Evolutionary conservation across 2,888 invertebrate genomes (phyloP).

Genomic region (Adelognathus sp.): DNA sequence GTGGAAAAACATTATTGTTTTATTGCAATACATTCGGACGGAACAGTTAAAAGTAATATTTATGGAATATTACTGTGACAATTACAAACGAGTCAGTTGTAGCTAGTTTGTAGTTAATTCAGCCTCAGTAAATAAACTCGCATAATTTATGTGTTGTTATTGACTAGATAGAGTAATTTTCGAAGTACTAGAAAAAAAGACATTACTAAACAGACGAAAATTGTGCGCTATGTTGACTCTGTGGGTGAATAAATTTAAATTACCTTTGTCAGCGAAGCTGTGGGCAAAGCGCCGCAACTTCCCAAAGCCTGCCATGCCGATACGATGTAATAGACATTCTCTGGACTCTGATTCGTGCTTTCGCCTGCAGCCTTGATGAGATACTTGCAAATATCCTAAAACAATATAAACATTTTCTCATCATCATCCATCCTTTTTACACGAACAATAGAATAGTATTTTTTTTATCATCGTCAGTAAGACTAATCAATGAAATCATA

Average conservation of each 20-base stretch:
- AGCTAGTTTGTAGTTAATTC: no score
- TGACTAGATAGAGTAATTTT: no score
- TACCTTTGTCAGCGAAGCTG: conserved; percentile 81
- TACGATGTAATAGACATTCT: conserved; percentile 85
- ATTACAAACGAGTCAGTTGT: no score
- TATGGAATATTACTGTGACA: no score
- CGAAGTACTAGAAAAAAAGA: no score
- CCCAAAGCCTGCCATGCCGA: conserved; percentile 85
- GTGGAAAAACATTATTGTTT: no score
- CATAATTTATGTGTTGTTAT: no score
- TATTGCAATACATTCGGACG: no score
- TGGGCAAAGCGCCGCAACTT: conserved; percentile 83
- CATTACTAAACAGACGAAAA: no score
- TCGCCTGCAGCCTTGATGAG: conserved; percentile 77
- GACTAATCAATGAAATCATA: conserved; percentile 79
- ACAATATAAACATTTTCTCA: conserved; percentile 13
- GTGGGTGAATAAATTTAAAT: conserved; percentile 3
- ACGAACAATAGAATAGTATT: background rate
- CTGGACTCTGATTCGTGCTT: conserved; percentile 76
- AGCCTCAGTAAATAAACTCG: no score
- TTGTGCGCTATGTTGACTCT: background rate
- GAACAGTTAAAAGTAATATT: no score
- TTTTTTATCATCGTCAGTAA: conserved; percentile 73
- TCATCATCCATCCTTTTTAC: conserved; percentile 13
- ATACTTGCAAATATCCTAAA: conserved; percentile 82